Conservation (phyloP, 2,113 vertebrate species). For the rat (Rattus norvegicus) region DNA sequence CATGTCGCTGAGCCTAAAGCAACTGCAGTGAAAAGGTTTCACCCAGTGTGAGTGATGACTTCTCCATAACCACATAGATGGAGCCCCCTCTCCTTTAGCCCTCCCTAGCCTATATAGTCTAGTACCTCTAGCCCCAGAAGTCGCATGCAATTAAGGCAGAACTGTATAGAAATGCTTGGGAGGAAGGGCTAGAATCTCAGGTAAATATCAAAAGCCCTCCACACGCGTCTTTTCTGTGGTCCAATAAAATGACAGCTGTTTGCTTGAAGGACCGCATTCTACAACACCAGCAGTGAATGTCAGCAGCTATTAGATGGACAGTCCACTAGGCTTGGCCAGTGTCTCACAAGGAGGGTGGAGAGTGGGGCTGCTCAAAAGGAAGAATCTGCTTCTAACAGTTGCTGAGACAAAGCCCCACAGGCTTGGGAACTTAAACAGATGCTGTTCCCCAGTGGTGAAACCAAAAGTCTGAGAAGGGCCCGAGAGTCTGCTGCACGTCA, state of each 20-base stretch:
- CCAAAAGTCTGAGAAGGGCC: not conserved
- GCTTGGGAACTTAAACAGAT: not conserved
- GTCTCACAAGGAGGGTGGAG: not conserved
- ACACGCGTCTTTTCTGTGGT: too few species aligned
- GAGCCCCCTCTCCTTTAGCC: not conserved
- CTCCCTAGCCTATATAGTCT: not conserved
- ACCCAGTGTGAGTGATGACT: not conserved
- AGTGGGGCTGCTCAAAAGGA: not conserved
- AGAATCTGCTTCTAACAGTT: not conserved
- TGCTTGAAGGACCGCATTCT: not conserved
- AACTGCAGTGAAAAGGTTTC: not conserved
- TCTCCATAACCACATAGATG: not conserved
- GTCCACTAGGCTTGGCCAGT: not conserved
- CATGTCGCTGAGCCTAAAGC: not conserved
- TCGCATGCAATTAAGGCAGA: not conserved
- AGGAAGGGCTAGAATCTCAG: not conserved
- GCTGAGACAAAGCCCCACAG: not conserved
- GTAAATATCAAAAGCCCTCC: not conserved
- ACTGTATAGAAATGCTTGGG: not conserved
- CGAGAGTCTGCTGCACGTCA: not conserved
- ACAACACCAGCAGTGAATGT: not conserved
- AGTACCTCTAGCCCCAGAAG: not conserved
- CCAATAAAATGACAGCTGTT: not conserved
- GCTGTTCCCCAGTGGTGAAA: not conserved
- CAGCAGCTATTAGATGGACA: not conserved